phyloP scores from a whole-genome alignment of 2,797 vertebrate species.

The Polyboroides typus region DNA sequence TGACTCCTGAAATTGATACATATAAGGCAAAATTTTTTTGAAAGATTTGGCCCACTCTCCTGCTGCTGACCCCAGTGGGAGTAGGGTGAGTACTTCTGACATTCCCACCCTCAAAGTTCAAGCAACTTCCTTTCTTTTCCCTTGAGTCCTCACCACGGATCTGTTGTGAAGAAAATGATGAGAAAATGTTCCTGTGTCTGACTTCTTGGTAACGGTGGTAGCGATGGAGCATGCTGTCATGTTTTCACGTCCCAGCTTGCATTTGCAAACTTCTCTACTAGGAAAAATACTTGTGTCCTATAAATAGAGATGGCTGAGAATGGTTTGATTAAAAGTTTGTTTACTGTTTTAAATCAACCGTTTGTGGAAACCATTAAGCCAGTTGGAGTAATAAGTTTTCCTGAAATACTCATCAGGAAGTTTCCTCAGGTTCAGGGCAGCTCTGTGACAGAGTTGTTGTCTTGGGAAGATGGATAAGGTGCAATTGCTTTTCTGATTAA shows the following conservation, averaged over 20 bases:
- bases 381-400: neutral
- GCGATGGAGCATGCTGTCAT: neutral
- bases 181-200: neutral
- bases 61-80: constrained; percentile 40
- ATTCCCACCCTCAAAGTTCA: constrained; percentile 28
- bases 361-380: neutral
- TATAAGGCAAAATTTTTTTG: neutral
- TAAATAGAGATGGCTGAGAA: neutral
- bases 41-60: neutral
- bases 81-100: neutral
- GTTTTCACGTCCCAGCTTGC: neutral
- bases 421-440: neutral
- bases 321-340: neutral
- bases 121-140: constrained; percentile 50
- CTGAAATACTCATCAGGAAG: neutral
- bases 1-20: neutral
- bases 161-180: constrained; percentile 4
- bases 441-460: neutral
- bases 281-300: neutral
- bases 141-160: neutral
- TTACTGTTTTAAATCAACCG: neutral
- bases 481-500: neutral
- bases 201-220: neutral
- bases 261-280: neutral
- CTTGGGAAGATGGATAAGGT: neutral